Percentiles rank a stretch among this genome's conserved stretches.
phyloP scores from a whole-genome alignment of 2,888 invertebrate species.

The Trissolcus japonicus region DNA sequence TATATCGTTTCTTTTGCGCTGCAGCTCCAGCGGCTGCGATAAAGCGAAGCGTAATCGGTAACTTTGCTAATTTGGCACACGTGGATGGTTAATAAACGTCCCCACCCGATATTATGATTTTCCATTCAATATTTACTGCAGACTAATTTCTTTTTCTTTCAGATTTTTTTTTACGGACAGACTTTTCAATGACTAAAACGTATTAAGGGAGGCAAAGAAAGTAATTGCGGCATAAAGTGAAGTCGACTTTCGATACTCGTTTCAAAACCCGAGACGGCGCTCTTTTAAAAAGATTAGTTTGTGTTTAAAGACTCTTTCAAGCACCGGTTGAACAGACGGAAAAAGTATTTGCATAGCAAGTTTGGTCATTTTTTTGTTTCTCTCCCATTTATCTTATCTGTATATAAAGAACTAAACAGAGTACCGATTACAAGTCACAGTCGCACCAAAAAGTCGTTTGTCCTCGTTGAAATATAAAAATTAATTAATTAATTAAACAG shows the following conservation, averaged over 20 bases:
- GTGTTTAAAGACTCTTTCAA: constrained; percentile 29
- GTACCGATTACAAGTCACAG: too few relatives aligned
- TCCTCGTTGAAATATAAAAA: too few relatives aligned
- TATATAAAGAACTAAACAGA: not conserved
- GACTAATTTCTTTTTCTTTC: not conserved
- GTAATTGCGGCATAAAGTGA: constrained; percentile 39
- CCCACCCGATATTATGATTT: not conserved
- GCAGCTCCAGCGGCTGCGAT: constrained; percentile 15
- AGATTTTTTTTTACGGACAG: too few relatives aligned
- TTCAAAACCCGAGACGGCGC: constrained; percentile 28
- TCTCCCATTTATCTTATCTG: not conserved
- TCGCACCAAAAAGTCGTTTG: too few relatives aligned
- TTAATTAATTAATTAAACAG: too few relatives aligned
- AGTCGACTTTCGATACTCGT: constrained; percentile 44
- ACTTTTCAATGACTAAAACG: too few relatives aligned
- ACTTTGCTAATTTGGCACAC: constrained; percentile 38
- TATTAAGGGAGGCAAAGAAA: constrained; percentile 13
- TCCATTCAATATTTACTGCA: not conserved
- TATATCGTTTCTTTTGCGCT: constrained; percentile 59
- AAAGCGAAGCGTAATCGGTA: constrained; percentile 19
- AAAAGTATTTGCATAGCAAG: constrained; percentile 17
- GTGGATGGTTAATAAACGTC: constrained; percentile 47
- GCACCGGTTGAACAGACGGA: constrained; percentile 23
- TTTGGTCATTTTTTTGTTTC: not conserved
- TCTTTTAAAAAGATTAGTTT: constrained; percentile 20